Evolutionary conservation across 2,888 invertebrate species (phyloP).

Genomic region (Mesorhabditis belari): DNA sequence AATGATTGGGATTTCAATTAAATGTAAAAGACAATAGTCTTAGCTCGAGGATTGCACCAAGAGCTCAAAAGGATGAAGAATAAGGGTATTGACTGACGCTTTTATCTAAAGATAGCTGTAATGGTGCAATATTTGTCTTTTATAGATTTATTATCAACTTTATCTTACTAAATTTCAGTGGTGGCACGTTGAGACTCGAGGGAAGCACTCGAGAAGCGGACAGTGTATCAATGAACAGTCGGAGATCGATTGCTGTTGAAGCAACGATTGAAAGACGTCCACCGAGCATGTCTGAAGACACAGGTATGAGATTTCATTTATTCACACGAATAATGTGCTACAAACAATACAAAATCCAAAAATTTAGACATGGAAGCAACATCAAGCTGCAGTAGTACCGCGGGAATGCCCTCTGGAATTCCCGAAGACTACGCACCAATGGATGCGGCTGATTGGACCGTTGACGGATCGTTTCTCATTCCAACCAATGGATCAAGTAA

Average conservation of each 20-base stretch:
- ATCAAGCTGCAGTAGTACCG: neutral
- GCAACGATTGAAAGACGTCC: neutral
- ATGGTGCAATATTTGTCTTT: too few relatives aligned
- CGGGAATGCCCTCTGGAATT: neutral
- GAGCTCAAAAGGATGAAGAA: too few relatives aligned
- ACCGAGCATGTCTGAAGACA: neutral
- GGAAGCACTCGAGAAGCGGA: slow-evolving; percentile 2
- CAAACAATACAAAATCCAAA: too few relatives aligned
- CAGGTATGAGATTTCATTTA: slow-evolving; percentile 2
- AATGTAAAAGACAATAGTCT: too few relatives aligned
- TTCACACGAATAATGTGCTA: slow-evolving; percentile 5
- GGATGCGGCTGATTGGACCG: slow-evolving; percentile 7
- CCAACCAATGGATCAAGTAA: neutral
- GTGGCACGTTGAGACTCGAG: slow-evolving; percentile 13
- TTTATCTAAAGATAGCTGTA: too few relatives aligned
- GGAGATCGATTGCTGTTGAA: slow-evolving; percentile 1
- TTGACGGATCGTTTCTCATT: slow-evolving; percentile 7
- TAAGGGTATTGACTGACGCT: too few relatives aligned
- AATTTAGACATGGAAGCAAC: neutral
- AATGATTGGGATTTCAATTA: too few relatives aligned
- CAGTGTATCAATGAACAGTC: neutral
- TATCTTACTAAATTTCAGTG: slow-evolving; percentile 5
- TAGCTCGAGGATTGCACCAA: too few relatives aligned
- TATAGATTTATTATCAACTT: neutral
- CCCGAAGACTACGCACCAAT: slow-evolving; percentile 8